Percentiles rank a stretch among this genome's conserved stretches.
Evolutionary conservation across 2,113 vertebrate species (phyloP).

Genomic region (Callaeas wilsoni): DNA sequence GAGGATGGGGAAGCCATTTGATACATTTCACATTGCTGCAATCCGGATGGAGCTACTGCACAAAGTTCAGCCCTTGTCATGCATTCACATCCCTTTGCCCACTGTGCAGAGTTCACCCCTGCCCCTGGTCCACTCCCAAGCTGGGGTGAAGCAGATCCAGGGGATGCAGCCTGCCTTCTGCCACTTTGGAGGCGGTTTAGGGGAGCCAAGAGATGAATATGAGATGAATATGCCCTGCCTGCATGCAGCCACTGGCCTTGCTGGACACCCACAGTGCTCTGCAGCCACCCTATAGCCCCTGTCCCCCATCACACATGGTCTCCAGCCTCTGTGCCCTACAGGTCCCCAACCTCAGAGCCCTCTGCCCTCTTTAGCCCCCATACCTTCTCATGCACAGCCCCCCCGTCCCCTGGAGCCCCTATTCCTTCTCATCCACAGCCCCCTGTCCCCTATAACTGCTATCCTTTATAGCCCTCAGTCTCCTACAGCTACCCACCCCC

Average conservation of each 20-base stretch:
- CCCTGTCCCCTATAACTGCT: not conserved
- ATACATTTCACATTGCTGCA: not conserved
- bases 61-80: not conserved
- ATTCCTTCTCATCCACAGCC: not conserved
- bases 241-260: no score
- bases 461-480: not conserved
- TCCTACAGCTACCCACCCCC: not conserved
- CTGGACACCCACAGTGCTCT: not conserved
- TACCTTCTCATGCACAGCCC: not conserved
- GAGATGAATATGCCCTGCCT: not conserved
- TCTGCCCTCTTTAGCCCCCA: not conserved
- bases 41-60: not conserved
- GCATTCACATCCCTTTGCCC: fast-evolving
- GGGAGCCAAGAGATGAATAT: not conserved
- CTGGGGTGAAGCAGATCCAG: not conserved
- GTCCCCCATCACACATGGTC: not conserved
- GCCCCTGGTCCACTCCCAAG: not conserved
- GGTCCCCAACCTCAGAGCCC: not conserved
- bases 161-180: not conserved
- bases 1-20: not conserved
- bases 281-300: not conserved
- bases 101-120: fast-evolving
- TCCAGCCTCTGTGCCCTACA: not conserved
- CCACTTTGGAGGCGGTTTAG: not conserved
- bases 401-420: fast-evolving